phyloP scores from a whole-genome alignment of 2,113 vertebrate genomes.

The Neodon shergylaensis region DNA sequence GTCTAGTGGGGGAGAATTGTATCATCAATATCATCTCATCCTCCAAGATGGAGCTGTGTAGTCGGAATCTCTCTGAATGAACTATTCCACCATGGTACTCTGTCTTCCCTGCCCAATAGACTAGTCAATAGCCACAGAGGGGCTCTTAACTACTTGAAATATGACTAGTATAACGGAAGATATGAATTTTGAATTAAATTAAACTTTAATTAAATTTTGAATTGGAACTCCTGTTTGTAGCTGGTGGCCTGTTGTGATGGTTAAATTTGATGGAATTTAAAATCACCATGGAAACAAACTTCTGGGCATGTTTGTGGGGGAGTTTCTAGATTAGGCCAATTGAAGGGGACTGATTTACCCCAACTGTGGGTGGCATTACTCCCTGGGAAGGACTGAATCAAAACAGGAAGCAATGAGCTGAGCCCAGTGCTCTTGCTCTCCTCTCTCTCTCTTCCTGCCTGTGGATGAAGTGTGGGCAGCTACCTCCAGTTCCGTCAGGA shows the following conservation, averaged over 20 bases:
- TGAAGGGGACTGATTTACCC: background rate
- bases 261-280: background rate
- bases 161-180: background rate
- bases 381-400: background rate
- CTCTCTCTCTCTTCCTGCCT: background rate
- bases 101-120: background rate
- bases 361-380: no score
- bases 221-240: background rate
- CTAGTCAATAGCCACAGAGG: background rate
- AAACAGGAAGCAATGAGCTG: background rate
- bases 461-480: background rate
- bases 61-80: background rate
- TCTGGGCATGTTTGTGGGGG: background rate
- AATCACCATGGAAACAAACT: background rate
- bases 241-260: background rate
- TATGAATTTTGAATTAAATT: slow-evolving; percentile 27
- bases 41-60: background rate
- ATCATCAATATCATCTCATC: background rate
- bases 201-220: slow-evolving; percentile 39
- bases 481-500: no score
- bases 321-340: background rate
- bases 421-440: background rate
- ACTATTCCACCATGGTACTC: no score
- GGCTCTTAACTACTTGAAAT: background rate
- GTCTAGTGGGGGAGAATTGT: background rate